phyloP scores from a whole-genome alignment of 2,113 vertebrate species.

The Mastomys natalensis region DNA sequence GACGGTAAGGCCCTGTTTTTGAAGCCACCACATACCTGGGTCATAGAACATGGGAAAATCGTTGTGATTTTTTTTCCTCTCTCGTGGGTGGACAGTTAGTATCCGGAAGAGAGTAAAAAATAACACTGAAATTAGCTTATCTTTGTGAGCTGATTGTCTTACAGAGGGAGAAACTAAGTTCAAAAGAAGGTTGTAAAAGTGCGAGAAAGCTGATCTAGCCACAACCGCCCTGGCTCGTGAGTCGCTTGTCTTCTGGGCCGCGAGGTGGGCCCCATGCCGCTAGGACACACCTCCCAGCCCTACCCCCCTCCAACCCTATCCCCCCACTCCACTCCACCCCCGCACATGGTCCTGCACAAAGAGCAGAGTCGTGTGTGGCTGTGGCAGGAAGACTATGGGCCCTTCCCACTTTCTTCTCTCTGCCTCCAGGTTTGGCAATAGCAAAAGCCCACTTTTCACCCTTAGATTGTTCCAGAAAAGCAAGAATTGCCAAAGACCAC shows the following conservation, averaged over 20 bases:
- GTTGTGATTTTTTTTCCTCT: background rate
- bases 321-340: fast-evolving
- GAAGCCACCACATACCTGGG: background rate
- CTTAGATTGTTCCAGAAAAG: background rate
- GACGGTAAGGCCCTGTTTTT: background rate
- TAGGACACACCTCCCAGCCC: too few relatives aligned
- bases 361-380: background rate
- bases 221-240: background rate
- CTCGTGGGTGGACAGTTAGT: background rate
- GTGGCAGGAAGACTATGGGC: background rate
- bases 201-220: background rate
- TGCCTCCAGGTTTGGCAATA: background rate
- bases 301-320: fast-evolving
- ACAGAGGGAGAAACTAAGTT: background rate
- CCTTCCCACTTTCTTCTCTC: background rate
- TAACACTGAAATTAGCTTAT: background rate
- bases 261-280: too few relatives aligned
- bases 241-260: background rate
- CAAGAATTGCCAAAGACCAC: conserved; percentile 51
- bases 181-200: background rate
- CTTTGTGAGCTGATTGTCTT: background rate
- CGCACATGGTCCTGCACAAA: background rate
- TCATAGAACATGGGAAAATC: background rate
- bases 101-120: background rate
- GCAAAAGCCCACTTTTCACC: background rate